Evolutionary conservation across 2,113 vertebrate genomes (phyloP), one percentile per base, ranked within the genome.

Genomic region (Gorsachius goisagi): DNA sequence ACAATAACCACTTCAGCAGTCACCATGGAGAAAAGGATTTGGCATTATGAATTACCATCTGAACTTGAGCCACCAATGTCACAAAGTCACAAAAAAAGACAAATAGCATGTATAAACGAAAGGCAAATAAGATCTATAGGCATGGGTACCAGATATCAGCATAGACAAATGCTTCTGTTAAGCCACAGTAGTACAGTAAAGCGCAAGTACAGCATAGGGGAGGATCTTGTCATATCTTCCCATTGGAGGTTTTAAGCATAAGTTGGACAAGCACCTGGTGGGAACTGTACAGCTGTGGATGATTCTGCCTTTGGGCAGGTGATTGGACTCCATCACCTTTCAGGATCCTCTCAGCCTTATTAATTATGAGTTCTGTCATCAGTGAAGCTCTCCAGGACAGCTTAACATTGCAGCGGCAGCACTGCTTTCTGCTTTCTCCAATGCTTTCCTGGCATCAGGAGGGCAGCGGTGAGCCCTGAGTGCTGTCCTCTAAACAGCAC

Each of bases 381-480:
- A 58, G 17, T 45, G 69, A 78, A 91, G 56, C n/a, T 59, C 53
- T 52, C 15, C 32, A 79, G 62, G 28, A 53, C 12, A 81, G 23
- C 53, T 39, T 28, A 30, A 44, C 16, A 32, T 27, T 72, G 47
- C 59, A 74, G 41, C 13, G 2, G 21, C 24, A 58, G 32, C 18
- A 15, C n/a, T 59, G n/a, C n/a, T 20, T 53, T 83, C n/a, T 59
- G n/a, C n/a, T 20, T 53, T 83, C 45, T 23, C 11, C 14, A 32
- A 3, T 27, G 39, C 9, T 23, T 63, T 41, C 47, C 45, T 21
- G 13, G 15, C 4, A 1, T 62, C 66, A 30, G 16, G 44, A 72
- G 11, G 24, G 27, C 28, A 84, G 41, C 2, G 1, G 18, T 45
- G 35, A 62, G 9, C 2, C 1, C 1, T 0, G 3, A 39, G 23